Base-by-base conservation (phyloP, 1,140 invertebrate genomes). In the Cherax quadricarinatus region DNA sequence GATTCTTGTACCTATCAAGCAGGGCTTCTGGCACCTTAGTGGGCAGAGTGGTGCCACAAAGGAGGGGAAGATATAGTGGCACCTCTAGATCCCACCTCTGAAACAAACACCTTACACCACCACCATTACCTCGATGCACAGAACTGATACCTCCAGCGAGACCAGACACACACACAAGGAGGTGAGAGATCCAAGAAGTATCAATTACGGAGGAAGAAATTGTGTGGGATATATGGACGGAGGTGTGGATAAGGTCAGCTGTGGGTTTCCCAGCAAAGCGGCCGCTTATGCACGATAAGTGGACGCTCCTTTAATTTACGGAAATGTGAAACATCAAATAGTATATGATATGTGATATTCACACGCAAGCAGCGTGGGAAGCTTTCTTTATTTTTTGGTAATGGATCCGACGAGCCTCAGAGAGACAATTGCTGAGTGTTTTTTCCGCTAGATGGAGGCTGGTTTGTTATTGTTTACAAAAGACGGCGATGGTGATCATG, bases 311-410 rank as follows among this genome's bases (percentile, higher is more conserved):
- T 91, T 91, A 91, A 91, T 91, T 91, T 91, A 91, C 89, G 85
- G 53, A 91, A 91, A 91, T 87, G 89, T 80, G 79, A 86, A 91
- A 60, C 89, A 80, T 91, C 89, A 91, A 91, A 91, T 91, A 66
- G 78, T 60, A 86, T 86, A 91, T 91, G 89, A 91, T 81, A 91
- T 86, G 89, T 91, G 89, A 91, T 91, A 60, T 91, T 86, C 78
- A 51, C 89, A 91, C 89, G 89, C 89, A 75, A 91, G 10, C 88
- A 60, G 24, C 66, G 18, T 14, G 30, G 78, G 48, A 16, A 30
- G 41, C 18, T 66, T 66, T 66, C 18, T 66, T 21, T 4, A 5
- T 66, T 66, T 66, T 4, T 4, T 4, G 62, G 62, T 16, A 57
- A 57, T 21, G 62, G 62, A 66, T 21, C 16, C 14, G 18, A 18